These are phyloP conservation scores for Callorhinus ursinus DNA, from an alignment of 2,113 vertebrate species.

Conservation along the genomic window DNA sequence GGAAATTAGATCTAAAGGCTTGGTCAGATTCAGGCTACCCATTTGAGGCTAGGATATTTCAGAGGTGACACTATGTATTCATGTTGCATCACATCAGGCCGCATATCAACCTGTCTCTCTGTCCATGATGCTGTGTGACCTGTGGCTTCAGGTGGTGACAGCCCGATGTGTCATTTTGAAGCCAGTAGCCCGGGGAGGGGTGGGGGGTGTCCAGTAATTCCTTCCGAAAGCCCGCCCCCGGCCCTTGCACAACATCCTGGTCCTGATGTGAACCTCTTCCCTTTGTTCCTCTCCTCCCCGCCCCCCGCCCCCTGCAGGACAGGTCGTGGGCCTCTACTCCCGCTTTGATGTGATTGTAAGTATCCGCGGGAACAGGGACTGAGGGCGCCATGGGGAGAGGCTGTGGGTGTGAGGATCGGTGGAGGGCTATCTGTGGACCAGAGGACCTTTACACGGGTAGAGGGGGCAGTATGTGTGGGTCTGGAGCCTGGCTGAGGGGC, in stretches of 20 bases:
- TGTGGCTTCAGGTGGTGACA: not conserved
- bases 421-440: not conserved
- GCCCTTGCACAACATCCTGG: not conserved
- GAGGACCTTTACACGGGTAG: not conserved
- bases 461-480: not conserved
- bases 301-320: slow-evolving; percentile 83
- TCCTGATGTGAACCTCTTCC: not conserved
- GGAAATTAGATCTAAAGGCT: not conserved
- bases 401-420: not conserved
- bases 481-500: not conserved
- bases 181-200: not conserved
- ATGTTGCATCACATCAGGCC: not conserved
- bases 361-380: slow-evolving; percentile 55
- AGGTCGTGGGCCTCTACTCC: slow-evolving; percentile 95
- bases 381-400: not conserved
- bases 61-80: not conserved
- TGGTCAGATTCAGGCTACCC: not conserved
- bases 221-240: not conserved
- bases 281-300: not conserved
- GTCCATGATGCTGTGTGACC: not conserved
- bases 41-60: not conserved
- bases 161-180: not conserved
- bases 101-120: not conserved
- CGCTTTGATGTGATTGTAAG: slow-evolving; percentile 98
- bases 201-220: not conserved